These are phyloP conservation scores for Bothrops jararaca DNA, from an alignment of 2,113 vertebrate species.

Conservation along the genomic window DNA sequence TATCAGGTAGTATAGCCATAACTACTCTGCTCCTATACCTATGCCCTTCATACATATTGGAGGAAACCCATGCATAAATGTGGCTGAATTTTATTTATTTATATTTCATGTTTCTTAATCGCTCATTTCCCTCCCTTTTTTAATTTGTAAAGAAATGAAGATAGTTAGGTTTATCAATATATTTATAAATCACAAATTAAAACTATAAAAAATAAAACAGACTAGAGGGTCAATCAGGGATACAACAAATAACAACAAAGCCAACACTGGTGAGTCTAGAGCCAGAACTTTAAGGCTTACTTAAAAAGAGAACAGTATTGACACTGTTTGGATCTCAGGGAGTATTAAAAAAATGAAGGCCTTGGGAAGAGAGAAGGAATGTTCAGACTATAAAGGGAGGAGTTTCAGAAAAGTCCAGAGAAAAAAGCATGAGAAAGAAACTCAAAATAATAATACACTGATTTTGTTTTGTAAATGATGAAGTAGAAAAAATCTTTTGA, in stretches of 20 bases:
- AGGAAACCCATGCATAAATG: neutral
- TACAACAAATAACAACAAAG: neutral
- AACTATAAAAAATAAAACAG: neutral
- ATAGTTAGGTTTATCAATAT: neutral
- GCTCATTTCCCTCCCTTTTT: neutral
- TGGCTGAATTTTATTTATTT: neutral
- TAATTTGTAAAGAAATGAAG: neutral
- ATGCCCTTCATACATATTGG: neutral
- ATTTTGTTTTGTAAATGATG: neutral
- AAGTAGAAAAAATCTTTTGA: neutral
- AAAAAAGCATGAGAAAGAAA: neutral
- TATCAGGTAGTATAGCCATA: neutral
- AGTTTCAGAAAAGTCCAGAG: neutral
- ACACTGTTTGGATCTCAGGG: neutral
- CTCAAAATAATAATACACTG: neutral
- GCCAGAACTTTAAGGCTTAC: neutral
- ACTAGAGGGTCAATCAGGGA: neutral
- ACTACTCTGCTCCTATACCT: neutral
- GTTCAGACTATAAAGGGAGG: neutral
- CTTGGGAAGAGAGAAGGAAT: neutral
- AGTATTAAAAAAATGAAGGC: neutral
- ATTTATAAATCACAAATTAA: neutral
- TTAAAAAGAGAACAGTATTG: neutral
- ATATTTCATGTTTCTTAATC: neutral
- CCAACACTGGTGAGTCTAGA: neutral